Percentiles rank a stretch among this genome's conserved stretches.
These are phyloP conservation scores for Lepidotrigona ventralis DNA, from an alignment of 1,140 invertebrate genomes.

Conservation along the genomic window DNA sequence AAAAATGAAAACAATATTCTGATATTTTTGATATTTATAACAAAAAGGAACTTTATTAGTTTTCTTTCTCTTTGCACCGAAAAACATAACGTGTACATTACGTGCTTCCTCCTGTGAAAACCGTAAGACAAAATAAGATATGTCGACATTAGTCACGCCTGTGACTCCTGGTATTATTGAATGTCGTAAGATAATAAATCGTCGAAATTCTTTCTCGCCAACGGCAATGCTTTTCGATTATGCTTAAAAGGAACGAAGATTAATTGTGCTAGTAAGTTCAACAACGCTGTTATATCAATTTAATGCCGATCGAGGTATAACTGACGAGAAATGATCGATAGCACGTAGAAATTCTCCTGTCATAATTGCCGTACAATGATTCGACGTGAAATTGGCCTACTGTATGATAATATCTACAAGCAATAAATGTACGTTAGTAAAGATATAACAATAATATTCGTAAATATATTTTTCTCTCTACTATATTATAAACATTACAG, in stretches of 20 bases:
- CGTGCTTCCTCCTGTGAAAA: background rate
- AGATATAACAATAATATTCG: no score
- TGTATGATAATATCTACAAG: no score
- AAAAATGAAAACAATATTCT: no score
- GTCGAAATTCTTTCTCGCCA: background rate
- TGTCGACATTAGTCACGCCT: background rate
- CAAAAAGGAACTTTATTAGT: no score
- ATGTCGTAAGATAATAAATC: background rate
- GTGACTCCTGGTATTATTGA: background rate
- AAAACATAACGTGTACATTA: background rate
- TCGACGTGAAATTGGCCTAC: no score
- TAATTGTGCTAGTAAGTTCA: background rate
- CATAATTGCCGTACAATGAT: background rate
- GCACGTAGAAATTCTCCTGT: background rate
- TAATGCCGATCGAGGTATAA: background rate
- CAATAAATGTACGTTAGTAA: no score
- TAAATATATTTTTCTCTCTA: no score
- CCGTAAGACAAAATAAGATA: background rate
- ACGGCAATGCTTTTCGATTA: background rate
- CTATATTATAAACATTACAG: no score
- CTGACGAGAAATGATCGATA: background rate
- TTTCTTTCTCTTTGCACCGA: background rate
- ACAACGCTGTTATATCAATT: background rate
- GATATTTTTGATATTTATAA: no score
- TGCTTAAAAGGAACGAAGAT: background rate